A percentile compares a stretch with the other conserved stretches of the same genome.
Conservation (phyloP, 2,888 invertebrate species). For the Caenorhabditis sp. region DNA sequence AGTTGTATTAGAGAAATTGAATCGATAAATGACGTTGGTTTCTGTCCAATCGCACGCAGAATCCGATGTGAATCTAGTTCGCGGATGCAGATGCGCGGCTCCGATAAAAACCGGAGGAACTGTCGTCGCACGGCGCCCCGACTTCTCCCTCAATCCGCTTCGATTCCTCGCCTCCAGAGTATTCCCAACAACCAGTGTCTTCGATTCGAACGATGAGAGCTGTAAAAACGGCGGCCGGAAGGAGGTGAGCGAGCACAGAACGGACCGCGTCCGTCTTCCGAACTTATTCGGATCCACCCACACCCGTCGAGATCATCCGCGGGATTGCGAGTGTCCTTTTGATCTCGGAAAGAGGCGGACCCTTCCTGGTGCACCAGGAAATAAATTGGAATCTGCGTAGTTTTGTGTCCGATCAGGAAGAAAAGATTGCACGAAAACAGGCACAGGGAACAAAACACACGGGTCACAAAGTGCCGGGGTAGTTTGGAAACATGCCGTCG, state of each 20-base stretch:
- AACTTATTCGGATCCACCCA: not conserved
- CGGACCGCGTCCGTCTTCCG: not conserved
- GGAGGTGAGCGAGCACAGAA: conserved; percentile 17
- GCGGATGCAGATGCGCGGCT: conserved; percentile 31
- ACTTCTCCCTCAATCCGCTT: not conserved
- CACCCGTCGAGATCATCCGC: not conserved
- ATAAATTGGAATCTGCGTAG: not conserved
- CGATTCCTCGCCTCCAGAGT: conserved; percentile 8
- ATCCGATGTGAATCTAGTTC: conserved; percentile 20
- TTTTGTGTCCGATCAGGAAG: not conserved
- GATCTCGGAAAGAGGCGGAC: not conserved
- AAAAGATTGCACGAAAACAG: not conserved
- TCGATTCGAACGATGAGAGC: conserved; percentile 21
- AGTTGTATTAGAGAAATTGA: too few relatives aligned
- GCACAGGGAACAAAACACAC: not conserved
- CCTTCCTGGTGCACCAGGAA: not conserved
- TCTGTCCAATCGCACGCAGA: too few relatives aligned
- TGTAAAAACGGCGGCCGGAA: conserved; percentile 40
- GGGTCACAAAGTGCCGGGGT: not conserved
- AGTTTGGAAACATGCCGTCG: not conserved
- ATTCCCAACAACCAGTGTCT: conserved; percentile 1
- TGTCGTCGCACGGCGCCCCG: not conserved
- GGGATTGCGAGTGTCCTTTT: not conserved
- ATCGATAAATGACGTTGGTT: too few relatives aligned
- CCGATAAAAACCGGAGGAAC: conserved; percentile 50